Evolutionary conservation across 64 coral and sea anemone species (phyloP).

Genomic region (Montipora sp.): DNA sequence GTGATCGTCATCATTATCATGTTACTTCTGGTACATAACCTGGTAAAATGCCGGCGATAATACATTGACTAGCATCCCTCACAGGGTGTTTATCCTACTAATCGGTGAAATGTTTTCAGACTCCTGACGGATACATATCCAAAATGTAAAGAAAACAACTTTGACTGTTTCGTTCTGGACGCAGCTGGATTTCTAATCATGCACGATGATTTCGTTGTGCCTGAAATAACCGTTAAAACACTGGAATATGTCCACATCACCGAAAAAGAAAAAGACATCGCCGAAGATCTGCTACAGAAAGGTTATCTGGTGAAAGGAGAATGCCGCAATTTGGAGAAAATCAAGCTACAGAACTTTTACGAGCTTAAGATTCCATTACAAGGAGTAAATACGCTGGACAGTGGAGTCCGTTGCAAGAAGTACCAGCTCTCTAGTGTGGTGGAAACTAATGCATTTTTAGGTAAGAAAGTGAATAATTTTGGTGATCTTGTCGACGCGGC

Average conservation of each 20-base stretch:
- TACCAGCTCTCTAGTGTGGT: not conserved
- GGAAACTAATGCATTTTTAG: not conserved
- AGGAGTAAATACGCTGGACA: not conserved
- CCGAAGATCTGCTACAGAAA: conserved; percentile 35
- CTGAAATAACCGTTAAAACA: not conserved
- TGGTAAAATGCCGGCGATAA: too few relatives aligned
- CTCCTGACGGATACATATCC: conserved; percentile 19
- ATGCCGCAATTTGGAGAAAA: conserved; percentile 23
- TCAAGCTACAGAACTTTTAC: not conserved
- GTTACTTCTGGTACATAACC: too few relatives aligned
- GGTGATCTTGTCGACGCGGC: not conserved
- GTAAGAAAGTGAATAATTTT: not conserved
- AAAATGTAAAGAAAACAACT: not conserved
- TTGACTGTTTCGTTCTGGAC: conserved; percentile 28
- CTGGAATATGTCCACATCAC: conserved; percentile 54
- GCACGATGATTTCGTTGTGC: conserved; percentile 34
- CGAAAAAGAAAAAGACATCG: not conserved
- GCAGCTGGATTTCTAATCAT: conserved; percentile 12
- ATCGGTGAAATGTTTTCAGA: not conserved
- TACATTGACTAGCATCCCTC: too few relatives aligned
- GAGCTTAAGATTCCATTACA: not conserved
- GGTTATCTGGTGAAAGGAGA: not conserved
- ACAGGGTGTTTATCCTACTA: too few relatives aligned
- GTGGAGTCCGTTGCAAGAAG: not conserved
- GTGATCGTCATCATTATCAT: too few relatives aligned